Conservation (phyloP, 2,888 invertebrate species). For the Phorcus lineatus region DNA sequence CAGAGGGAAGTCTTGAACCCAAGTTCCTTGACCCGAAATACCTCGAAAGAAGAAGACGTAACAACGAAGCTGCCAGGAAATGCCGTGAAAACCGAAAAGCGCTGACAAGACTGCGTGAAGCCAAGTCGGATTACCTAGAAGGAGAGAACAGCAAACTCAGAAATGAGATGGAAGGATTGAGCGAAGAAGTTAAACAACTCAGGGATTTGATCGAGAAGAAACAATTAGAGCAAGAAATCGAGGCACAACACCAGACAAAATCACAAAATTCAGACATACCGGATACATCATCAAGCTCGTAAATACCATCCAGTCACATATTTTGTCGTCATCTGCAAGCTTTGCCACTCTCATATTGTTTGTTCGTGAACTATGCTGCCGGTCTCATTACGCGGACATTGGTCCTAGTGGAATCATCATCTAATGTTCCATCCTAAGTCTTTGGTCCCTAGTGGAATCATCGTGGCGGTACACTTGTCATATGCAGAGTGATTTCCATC, state of each 20-base stretch:
- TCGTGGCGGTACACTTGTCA: too few species aligned
- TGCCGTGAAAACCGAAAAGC: slow-evolving; percentile 76
- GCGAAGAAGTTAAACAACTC: slow-evolving; percentile 92
- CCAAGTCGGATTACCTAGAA: slow-evolving; percentile 73
- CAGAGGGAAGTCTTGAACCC: slow-evolving; percentile 25
- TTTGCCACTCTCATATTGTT: too few species aligned
- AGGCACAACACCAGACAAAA: background rate
- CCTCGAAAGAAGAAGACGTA: slow-evolving; percentile 75
- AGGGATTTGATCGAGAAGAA: slow-evolving; percentile 78
- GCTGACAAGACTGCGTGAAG: slow-evolving; percentile 73
- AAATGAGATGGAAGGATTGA: slow-evolving; percentile 87
- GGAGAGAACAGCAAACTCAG: slow-evolving; percentile 80
- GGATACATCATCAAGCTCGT: background rate
- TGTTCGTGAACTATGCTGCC: too few species aligned
- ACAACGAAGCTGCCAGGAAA: slow-evolving; percentile 77
- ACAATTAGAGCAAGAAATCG: slow-evolving; percentile 47
- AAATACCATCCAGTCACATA: background rate
- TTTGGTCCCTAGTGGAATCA: too few species aligned
- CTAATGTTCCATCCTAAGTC: too few species aligned
- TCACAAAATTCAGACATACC: background rate
- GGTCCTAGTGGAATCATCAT: too few species aligned
- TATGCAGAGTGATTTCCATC: too few species aligned
- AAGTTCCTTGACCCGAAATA: slow-evolving; percentile 69
- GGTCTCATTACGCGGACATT: too few species aligned
- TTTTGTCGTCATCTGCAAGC: too few species aligned